These are phyloP conservation scores for Ommatoiulus sabulosus DNA, from an alignment of 2,888 invertebrate species.

Conservation along the genomic window DNA sequence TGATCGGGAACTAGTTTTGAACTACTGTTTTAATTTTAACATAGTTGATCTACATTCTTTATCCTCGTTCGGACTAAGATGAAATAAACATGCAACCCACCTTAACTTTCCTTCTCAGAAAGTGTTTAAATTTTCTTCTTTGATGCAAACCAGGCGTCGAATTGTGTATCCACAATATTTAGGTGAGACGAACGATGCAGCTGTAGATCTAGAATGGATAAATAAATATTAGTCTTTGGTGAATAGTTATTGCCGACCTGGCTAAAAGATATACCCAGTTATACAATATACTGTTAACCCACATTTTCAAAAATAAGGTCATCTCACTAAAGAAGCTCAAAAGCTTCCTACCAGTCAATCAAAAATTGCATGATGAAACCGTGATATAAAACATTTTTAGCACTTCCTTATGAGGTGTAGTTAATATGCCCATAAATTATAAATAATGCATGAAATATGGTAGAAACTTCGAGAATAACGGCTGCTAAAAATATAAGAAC, in stretches of 20 bases:
- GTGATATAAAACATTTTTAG: not conserved
- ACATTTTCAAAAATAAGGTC: constrained; percentile 5
- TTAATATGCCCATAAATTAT: no score
- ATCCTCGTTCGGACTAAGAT: not conserved
- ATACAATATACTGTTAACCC: constrained; percentile 12
- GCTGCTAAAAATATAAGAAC: no score
- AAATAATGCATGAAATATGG: no score
- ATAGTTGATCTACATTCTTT: not conserved
- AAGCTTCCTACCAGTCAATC: not conserved
- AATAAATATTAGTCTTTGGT: constrained; percentile 32
- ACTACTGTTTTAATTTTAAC: no score
- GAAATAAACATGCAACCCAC: not conserved
- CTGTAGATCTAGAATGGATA: not conserved
- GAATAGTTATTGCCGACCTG: not conserved
- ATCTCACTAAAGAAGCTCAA: not conserved
- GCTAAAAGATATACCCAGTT: not conserved
- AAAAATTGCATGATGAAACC: not conserved
- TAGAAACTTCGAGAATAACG: no score
- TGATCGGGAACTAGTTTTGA: no score
- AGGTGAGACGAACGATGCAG: not conserved
- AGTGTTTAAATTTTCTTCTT: not conserved
- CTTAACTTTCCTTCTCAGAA: not conserved
- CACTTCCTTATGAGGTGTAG: no score
- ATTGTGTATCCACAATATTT: not conserved
- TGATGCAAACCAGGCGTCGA: not conserved